Evolutionary conservation across 2,113 vertebrate species (phyloP).

Genomic region (Hippopotamus amphibius): DNA sequence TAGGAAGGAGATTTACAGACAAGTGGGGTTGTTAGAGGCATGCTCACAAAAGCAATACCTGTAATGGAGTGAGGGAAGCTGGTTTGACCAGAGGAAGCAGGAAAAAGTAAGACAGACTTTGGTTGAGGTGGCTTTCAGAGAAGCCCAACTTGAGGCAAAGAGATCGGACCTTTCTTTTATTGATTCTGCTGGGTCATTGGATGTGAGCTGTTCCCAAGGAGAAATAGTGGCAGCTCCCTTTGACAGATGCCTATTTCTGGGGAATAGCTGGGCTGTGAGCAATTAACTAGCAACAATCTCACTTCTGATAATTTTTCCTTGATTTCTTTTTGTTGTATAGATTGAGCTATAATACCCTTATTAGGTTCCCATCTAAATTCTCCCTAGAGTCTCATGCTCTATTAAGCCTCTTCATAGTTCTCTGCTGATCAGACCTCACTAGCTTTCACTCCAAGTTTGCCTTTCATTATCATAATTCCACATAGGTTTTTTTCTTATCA

Average conservation of each 20-base stretch:
- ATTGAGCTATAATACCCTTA: neutral
- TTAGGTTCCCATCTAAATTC: neutral
- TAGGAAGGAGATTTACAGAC: neutral
- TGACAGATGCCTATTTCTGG: neutral
- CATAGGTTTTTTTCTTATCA: neutral
- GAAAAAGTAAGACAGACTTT: neutral
- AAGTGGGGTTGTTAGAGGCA: neutral
- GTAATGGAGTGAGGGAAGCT: neutral
- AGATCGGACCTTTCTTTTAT: neutral
- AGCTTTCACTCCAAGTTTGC: neutral
- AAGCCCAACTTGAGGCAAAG: neutral
- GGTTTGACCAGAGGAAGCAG: neutral
- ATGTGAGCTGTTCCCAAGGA: neutral
- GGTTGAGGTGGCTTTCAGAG: neutral
- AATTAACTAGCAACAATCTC: neutral
- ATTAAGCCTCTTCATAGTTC: neutral
- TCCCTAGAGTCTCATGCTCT: neutral
- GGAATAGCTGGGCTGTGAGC: neutral
- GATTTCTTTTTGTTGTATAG: neutral
- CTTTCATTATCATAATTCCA: neutral
- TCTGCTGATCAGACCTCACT: neutral
- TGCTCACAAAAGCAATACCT: neutral
- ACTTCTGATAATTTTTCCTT: neutral
- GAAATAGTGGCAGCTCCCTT: neutral
- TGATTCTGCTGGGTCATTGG: neutral